Evolutionary conservation across 2,888 invertebrate species (phyloP).

Genomic region (Melikaiella ostensackeni): DNA sequence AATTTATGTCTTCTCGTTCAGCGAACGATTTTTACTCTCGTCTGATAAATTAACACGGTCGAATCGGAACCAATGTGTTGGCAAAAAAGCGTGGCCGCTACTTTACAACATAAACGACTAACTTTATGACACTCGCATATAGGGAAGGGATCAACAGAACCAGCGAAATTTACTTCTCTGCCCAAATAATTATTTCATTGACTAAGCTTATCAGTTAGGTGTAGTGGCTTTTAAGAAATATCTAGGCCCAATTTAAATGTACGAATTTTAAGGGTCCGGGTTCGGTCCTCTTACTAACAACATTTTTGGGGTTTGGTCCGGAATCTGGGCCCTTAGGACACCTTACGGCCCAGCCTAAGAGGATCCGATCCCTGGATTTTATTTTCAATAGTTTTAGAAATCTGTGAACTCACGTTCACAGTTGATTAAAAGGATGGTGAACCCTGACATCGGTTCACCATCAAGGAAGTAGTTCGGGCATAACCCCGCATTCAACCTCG

Average conservation of each 20-base stretch:
- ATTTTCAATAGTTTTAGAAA: neutral
- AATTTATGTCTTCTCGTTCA: conserved; percentile 31
- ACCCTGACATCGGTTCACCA: neutral
- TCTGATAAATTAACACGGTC: conserved; percentile 33
- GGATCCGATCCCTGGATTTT: neutral
- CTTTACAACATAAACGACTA: conserved; percentile 13
- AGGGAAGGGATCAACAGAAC: neutral
- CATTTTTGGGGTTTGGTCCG: too few relatives aligned
- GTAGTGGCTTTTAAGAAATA: neutral
- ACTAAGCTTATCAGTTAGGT: neutral
- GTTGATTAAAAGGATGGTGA: neutral
- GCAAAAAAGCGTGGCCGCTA: conserved; percentile 12
- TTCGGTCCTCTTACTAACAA: too few relatives aligned
- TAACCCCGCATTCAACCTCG: neutral
- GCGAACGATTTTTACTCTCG: conserved; percentile 32
- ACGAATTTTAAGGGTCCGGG: too few relatives aligned
- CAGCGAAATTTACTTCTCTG: neutral
- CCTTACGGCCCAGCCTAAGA: too few relatives aligned
- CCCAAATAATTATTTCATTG: neutral
- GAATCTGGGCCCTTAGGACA: too few relatives aligned
- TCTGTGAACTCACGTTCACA: neutral
- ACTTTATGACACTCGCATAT: conserved; percentile 3
- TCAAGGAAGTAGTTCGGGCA: neutral
- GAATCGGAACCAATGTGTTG: conserved; percentile 14
- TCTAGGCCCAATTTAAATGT: too few relatives aligned